Evolutionary conservation across 2,113 vertebrate genomes (phyloP), one percentile per base, ranked within the genome.

Genomic region (Daphoenositta chrysoptera): DNA sequence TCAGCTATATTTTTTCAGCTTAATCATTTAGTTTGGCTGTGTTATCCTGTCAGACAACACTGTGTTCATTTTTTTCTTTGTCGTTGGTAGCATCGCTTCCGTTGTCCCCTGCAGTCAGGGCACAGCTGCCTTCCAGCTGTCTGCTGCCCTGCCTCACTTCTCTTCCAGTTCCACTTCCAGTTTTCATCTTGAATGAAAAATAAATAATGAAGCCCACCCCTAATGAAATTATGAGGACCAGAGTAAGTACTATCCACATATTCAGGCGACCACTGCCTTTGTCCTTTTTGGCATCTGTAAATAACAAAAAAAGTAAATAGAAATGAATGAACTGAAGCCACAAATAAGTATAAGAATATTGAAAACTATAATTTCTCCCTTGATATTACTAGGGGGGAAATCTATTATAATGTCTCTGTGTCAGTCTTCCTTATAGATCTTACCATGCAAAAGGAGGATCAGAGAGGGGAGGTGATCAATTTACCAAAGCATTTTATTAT

Each of bases 111-210:
- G 19, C 22, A n/a, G n/a, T 10, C 20, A 24, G 31, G n/a, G 23
- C 35, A 61, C 0, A 5, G 44, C n/a, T 84, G 27, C 61, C 44
- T 54, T 84, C n/a, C 45, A 61, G 9, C 30, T 77, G 39, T 9
- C 37, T 61, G 48, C 63, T 79, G 45, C 1, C 2, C 39, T 0
- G 0, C 24, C 27, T 66, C 1, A 0, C 24, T 31, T 73, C 60
- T 60, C 27, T 47, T 70, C 58, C 68, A 63, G 47, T n/a, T 39
- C 51, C 35, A 42, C 33, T 50, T 54, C 22, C 76, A 63, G 12
- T 63, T 94, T 82, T 95, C 18, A 60, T 79, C 53, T 84, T 94
- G 53, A 82, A 66, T 47, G 60, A 64, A 60, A 94, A 95, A 87
- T 89, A 93, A 78, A 87, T 24, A 8, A 45, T 95, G 16, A 95